These are phyloP conservation scores for Rhagonycha fulva DNA, from an alignment of 2,888 invertebrate species.

Conservation along the genomic window DNA sequence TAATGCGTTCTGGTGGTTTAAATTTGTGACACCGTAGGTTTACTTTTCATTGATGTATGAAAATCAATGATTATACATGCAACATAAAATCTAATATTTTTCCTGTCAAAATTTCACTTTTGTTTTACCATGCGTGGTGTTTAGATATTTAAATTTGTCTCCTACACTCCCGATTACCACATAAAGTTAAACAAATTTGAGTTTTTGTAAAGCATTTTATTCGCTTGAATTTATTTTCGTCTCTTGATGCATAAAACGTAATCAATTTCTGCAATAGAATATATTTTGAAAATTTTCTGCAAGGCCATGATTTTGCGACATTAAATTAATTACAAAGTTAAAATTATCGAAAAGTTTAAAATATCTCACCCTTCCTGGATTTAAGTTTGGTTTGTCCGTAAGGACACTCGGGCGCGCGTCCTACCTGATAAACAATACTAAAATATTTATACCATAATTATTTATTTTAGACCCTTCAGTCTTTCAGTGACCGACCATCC, in stretches of 20 bases:
- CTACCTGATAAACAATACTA: too few species aligned
- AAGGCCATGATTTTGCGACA: too few species aligned
- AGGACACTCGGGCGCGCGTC: too few species aligned
- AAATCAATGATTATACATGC: not conserved
- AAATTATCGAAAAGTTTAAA: too few species aligned
- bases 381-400: too few species aligned
- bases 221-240: not conserved
- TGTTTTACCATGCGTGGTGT: not conserved
- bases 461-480: too few species aligned
- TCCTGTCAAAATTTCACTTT: slow-evolving; percentile 3
- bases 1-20: not conserved
- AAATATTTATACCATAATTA: too few species aligned
- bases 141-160: not conserved
- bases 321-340: too few species aligned
- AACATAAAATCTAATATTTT: not conserved
- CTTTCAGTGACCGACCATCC: too few species aligned
- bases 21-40: not conserved
- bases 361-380: too few species aligned
- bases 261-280: not conserved
- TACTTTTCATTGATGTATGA: not conserved
- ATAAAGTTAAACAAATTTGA: not conserved
- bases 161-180: not conserved
- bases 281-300: not conserved
- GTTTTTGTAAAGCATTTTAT: not conserved
- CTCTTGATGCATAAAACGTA: not conserved